Evolutionary conservation across 1,140 invertebrate species (phyloP).

Genomic region (Pentalonia nigronervosa): DNA sequence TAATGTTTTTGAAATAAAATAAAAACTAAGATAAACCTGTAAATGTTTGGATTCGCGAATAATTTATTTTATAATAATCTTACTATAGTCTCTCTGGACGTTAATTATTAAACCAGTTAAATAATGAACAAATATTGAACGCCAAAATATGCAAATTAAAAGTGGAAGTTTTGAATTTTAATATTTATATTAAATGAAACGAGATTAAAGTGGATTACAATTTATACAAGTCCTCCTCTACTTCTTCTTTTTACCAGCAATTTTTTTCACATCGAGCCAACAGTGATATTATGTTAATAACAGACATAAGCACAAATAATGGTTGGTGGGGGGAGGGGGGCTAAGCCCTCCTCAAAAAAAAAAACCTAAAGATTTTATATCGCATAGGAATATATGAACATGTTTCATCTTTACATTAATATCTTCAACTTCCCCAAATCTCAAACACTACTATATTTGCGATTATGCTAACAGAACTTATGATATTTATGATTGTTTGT

Average conservation of each 20-base stretch:
- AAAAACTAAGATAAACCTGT: neutral
- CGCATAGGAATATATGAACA: too few species aligned
- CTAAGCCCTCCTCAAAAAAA: too few species aligned
- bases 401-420: too few species aligned
- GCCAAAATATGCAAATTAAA: neutral
- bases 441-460: too few species aligned
- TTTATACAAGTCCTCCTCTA: neutral
- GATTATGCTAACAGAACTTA: too few species aligned
- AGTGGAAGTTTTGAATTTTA: neutral
- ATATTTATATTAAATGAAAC: neutral
- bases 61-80: conserved; percentile 8
- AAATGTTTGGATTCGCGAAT: neutral
- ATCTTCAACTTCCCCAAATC: too few species aligned
- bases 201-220: neutral
- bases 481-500: too few species aligned
- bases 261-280: neutral
- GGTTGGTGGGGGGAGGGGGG: too few species aligned
- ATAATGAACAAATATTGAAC: neutral
- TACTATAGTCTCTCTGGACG: neutral
- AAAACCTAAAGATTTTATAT: too few species aligned
- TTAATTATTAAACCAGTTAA: neutral
- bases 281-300: too few species aligned
- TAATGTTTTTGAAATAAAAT: neutral
- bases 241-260: neutral
- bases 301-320: too few species aligned